Evolutionary conservation across 2,888 invertebrate species (phyloP), one percentile per base, ranked within the genome.

Genomic region (Asteroscopus sphinx): DNA sequence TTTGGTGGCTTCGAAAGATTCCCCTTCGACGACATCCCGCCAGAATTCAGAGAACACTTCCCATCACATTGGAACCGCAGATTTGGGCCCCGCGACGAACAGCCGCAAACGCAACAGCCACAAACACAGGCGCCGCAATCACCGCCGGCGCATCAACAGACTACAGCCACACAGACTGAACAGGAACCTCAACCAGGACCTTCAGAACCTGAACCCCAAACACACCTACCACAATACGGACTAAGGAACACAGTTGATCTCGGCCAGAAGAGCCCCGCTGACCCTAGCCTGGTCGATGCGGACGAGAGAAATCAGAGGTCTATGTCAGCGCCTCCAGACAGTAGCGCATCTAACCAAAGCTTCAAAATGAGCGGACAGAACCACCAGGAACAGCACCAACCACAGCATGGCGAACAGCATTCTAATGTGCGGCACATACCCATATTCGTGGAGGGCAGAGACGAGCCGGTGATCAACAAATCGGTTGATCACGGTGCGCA

Each of bases 391-490:
- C 80, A 81, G 60, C 80, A 73, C 75, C 74, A 41, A 75, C 80
- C 60, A 56, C 77, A 80, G 68, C 81, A 79, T 36, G 60, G 75
- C 42, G 83, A 86, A 65, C 83, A 87, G 45, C 85, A 91, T 68
- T 90, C 95, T 37, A 96, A 95, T 76, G 96, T 97, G 42, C 95
- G 98, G 63, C 97, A 97, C 80, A 98, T 98, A 88, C 98, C 98
- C 16, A 98, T 98, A 67, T 97, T 97, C 81, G 97, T 98, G 0
- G 98, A 98, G 88, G 98, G 98, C 6, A 95, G 98, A 48, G 97
- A 97, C 76, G 96, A 97, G 80, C 97, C 97, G 0, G 95, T 97
- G 12, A 94, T 97, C 53, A 96, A 96, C 63, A 96, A 95, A 81
- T 93, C 94, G 59, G 87, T 86, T n/a, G 94, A 93, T 45, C 89